Base-by-base conservation (phyloP, 2,113 vertebrate genomes). In the Sinocyclocheilus maitianheensis region DNA sequence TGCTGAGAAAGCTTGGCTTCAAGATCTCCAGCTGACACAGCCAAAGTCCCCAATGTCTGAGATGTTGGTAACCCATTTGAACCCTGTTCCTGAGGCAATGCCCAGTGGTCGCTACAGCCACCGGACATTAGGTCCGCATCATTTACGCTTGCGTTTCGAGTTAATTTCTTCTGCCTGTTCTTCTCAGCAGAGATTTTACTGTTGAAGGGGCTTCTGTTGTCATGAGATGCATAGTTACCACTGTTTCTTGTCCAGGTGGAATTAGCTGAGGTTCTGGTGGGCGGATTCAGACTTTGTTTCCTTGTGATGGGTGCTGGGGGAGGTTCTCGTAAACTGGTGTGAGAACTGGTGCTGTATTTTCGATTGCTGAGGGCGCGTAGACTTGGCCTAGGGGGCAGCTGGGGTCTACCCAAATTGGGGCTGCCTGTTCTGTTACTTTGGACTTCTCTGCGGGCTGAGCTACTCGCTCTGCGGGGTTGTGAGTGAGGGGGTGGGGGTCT, bases 1-100 rank as follows among this genome's bases (percentile, higher is more conserved):
- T 99, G 98, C 87, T 99, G 96, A 0, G 96, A 95, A 14, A 99
- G 92, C 90, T 99, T 98, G 34, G 95, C 90, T 88, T 99, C 98
- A 40, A 99, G 92, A 94, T 98, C 96, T 0, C 81, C 65, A 14
- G 90, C 87, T 51, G 91, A 94, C 13, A 78, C n/a, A 62, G 83
- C 89, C 85, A 91, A 86, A 83, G 76, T 51, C 63, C 89, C 91
- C 51, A 93, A 86, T 16, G 92, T 89, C 51, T 92, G 48, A 16
- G 92, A 92, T 3, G 90, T 3, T 0, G 90, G 87, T 77, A 89
- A 51, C 18, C 94, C 93, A 14, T 94, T 93, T 67, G 87, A 88
- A 58, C 83, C 76, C 13, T 30, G 86, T 3, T 24, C 22, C 13
- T 79, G 78, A 83, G 85, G 88, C 86, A 84, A 87, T 43, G 86